Evolutionary conservation across 2,888 invertebrate species (phyloP), one percentile per base, ranked within the genome.

Genomic region (Hypena proboscidalis): DNA sequence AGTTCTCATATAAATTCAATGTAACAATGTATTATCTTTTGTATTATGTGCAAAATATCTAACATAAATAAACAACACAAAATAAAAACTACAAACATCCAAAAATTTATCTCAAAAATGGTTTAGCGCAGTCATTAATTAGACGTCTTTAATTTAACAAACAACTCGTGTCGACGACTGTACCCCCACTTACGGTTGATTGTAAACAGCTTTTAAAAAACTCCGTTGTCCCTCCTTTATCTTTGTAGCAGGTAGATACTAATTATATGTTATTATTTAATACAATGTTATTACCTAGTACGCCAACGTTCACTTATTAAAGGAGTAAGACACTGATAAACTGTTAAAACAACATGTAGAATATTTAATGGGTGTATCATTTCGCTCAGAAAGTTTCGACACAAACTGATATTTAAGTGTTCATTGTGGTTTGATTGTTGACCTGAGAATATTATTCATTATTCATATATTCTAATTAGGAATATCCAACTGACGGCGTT

Each of bases 181-280:
- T 86, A 84, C 79, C 61, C 66, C 82, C 84, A 84, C 85, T 85
- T 87, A 85, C 61, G 63, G 80, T 65, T 74, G 82, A 80, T 78
- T 85, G 82, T 85, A 88, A 88, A 87, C 87, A 86, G 83, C 84
- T 82, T 89, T 86, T 85, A 83, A 85, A 61, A 84, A 85, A 85
- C 83, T 80, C 66, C 78, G 79, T 80, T 80, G 84, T 83, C 85
- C 79, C 79, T 82, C 70, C 76, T 80, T 85, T 86, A 85, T 87
- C 87, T 87, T 82, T 78, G 83, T 75, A 74, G 80, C 85, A 80
- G 79, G 85, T 82, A 85, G 75, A 77, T 82, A 83, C 81, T 88
- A 89, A 89, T 89, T 88, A 86, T 83, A 86, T 82, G 82, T 87
- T 85, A 88, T 89, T 89, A 86, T 86, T 82, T 83, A 82, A 85